Evolutionary conservation across 1,140 invertebrate genomes (phyloP), one percentile per base, ranked within the genome.

Genomic region (Nephila pilipes): DNA sequence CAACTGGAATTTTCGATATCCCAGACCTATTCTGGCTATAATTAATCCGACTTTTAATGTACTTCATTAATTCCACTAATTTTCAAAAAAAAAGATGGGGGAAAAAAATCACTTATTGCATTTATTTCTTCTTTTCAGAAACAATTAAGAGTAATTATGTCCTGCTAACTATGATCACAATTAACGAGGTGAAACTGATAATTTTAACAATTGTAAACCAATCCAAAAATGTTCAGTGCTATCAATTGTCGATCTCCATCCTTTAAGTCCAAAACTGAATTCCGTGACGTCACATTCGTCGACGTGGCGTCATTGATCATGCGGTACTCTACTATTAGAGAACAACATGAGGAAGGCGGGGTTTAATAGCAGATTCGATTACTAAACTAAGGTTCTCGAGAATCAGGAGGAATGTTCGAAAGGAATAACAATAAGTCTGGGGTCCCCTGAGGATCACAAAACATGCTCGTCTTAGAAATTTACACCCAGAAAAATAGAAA

Each of bases 321-420:
- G 18, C 32, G 85, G 57, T 22, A 81, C 69, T 57, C 81, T 83
- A 83, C 85, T 54, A 87, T 87, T 87, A 87, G 55, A 32, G 46
- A 46, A 55, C 2, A 57, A 87, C 85, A 87, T 36, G 85, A 38
- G 55, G 85, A 87, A 87, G 85, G 85, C 85, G 85, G 25, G 57
- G 57, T 25, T 38, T 87, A 36, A 87, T 87, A 58, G 85, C 85
- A 87, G 57, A 87, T 87, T 87, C 85, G 85, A 87, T 87, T 87
- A 87, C 58, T 60, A 36, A 54, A 87, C 58, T 87, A 22, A 58
- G 85, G 85, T 87, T 87, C 32, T n/a, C 85, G 55, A 57, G 85
- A 60, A 36, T 60, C 85, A 25, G 81, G 85, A 87, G 85, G 85
- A 87, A 87, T 87, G 55, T 58, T 87, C 58, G 6, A 2, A 60